Evolutionary conservation across 1,140 invertebrate genomes (phyloP), one percentile per base, ranked within the genome.

Genomic region (Hypothenemus hampei): DNA sequence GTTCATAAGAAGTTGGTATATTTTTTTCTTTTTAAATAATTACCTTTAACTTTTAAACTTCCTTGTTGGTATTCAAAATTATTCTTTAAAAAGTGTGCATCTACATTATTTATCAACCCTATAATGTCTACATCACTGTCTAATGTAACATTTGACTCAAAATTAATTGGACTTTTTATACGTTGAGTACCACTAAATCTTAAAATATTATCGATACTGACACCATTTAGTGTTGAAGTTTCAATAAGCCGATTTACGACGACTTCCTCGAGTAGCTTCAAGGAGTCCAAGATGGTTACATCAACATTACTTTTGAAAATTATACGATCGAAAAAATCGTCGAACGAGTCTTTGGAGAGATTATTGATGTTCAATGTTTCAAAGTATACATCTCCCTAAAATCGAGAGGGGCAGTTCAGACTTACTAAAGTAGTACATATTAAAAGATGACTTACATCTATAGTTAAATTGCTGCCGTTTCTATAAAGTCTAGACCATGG

Each of bases 281-380:
- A 7, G 16, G 33, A 35, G 33, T 47, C 48, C 4, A 46, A 10
- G n/a, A 69, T 53, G 15, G 23, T 49, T n/a, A 65, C 13, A 35
- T 59, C 24, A 6, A 56, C 57, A 57, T 72, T 62, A 23, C 65
- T 64, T 55, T 68, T 70, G 23, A 57, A 66, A 15, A 72, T 46
- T 3, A 69, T 15, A 39, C 62, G 61, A 2, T 49, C 20, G 6
- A 62, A 6, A 24, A 64, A 65, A 13, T 51, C 21, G n/a, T 67
- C 35, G 36, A 69, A 69, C 36, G 37, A 11, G 0, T 61, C 52
- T 10, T 41, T 44, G 46, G 65, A 65, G 7, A 69, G 54, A 6
- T 63, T 62, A 19, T 62, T 23, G 2, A 69, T 62, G 36, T 62
- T 21, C 8, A 70, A 20, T 3, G 51, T 40, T 23, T 61, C 39